These are phyloP conservation scores for Arizona elegans DNA, from an alignment of 2,113 vertebrate species.

Conservation along the genomic window DNA sequence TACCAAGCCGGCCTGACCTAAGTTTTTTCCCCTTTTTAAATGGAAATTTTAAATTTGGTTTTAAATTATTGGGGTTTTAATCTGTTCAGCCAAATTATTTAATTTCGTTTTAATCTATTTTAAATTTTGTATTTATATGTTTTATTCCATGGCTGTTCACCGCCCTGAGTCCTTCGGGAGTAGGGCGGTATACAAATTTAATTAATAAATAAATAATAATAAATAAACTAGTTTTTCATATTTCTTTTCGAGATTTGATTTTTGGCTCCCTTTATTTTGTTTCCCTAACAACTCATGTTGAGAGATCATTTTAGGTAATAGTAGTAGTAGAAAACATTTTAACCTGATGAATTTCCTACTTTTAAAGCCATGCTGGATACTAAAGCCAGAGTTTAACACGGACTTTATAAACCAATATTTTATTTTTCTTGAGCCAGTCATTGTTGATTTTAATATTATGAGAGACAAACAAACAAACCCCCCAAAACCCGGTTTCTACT, in stretches of 20 bases:
- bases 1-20: too few relatives aligned
- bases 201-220: too few relatives aligned
- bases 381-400: not conserved
- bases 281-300: not conserved
- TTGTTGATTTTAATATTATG: not conserved
- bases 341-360: not conserved
- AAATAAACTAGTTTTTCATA: not conserved
- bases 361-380: not conserved
- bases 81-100: too few relatives aligned
- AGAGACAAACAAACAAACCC: not conserved
- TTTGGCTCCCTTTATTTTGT: not conserved
- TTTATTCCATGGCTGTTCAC: too few relatives aligned
- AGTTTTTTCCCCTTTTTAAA: too few relatives aligned
- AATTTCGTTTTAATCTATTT: too few relatives aligned
- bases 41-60: too few relatives aligned
- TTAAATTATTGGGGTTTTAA: too few relatives aligned
- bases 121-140: too few relatives aligned
- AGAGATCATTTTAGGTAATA: not conserved
- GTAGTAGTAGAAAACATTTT: not conserved
- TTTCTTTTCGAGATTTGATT: not conserved
- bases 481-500: not conserved
- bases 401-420: not conserved
- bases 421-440: not conserved
- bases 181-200: too few relatives aligned
- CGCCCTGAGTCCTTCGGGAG: too few relatives aligned